Evolutionary conservation across 2,888 invertebrate species (phyloP), one percentile per base, ranked within the genome.

Genomic region (Argyresthia goedartella): DNA sequence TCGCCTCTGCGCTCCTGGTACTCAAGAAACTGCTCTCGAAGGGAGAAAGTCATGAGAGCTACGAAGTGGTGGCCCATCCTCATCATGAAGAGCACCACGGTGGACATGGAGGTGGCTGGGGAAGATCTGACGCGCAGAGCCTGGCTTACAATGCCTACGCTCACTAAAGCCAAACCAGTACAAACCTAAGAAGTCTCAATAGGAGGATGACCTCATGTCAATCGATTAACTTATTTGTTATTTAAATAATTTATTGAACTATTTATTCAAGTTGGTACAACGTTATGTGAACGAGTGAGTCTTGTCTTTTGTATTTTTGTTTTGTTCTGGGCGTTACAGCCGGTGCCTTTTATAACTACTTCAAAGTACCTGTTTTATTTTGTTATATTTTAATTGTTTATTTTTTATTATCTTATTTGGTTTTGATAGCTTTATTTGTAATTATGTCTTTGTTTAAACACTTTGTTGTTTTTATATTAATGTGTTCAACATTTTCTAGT

Each of bases 21-120:
- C 71, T 87, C 57, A 87, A 87, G 79, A 95, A 95, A 68, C 87
- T 95, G 4, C 78, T 94, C 48, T 89, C 90, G 49, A 93, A 93
- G 71, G 87, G 90, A 55, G 90, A 88, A 9, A 76, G 88, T 55
- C 88, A 89, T 55, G 91, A 92, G 63, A 92, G 92, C 67, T 94
- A 94, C 69, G 95, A 95, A 66, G 93, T 93, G 0, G 91, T 93
- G 2, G 89, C 91, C 25, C 91, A 91, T 67, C 91, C 91, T 50
- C 91, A 91, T 61, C 89, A 89, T 60, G 88, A 86, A 75, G 79
- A 87, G 73, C 73, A 87, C 55, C 89, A 86, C 53, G 61, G 79
- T 16, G 85, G 85, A 54, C 90, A 87, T 59, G 89, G 90, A 13
- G 89, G 86, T 33, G 92, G 91, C 72, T 92, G 92, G 59, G 88